A percentile compares a stretch with the other conserved stretches of the same genome.
phyloP scores from a whole-genome alignment of 2,797 vertebrate species.

The Cossypha polioptera region DNA sequence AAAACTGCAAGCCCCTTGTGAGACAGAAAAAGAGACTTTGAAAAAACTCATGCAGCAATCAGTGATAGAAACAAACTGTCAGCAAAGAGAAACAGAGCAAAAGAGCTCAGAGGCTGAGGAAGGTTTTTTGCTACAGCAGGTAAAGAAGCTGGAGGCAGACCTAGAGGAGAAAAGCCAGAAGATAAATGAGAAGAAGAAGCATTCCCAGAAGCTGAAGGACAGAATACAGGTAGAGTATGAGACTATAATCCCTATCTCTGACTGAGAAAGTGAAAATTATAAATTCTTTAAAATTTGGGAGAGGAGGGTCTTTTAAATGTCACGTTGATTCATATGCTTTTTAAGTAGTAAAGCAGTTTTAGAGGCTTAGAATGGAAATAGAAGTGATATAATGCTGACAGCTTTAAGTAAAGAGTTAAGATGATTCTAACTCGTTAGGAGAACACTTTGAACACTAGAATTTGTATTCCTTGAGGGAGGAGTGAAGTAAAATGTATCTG shows the following conservation, averaged over 20 bases:
- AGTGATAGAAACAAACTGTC: constrained; percentile 82
- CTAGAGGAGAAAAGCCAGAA: constrained; percentile 84
- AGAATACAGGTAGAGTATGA: constrained; percentile 84
- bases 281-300: background rate
- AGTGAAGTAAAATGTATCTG: background rate
- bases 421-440: background rate
- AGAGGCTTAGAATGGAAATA: background rate
- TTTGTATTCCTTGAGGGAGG: background rate
- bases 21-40: constrained; percentile 79
- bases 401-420: background rate
- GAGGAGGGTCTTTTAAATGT: background rate
- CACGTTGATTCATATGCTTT: background rate
- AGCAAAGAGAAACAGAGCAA: constrained; percentile 86
- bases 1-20: constrained; percentile 73
- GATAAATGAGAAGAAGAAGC: constrained; percentile 84
- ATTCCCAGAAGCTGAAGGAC: constrained; percentile 87
- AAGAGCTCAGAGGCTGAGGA: constrained; percentile 78
- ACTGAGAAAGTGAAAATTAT: background rate
- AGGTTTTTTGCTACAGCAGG: constrained; percentile 81
- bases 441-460: background rate
- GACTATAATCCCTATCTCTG: background rate
- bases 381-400: background rate
- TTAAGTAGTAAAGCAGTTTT: background rate
- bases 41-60: constrained; percentile 80
- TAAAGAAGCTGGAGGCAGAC: constrained; percentile 86